Conservation (phyloP, 2,797 vertebrate species). For the Geotrypetes seraphini region DNA sequence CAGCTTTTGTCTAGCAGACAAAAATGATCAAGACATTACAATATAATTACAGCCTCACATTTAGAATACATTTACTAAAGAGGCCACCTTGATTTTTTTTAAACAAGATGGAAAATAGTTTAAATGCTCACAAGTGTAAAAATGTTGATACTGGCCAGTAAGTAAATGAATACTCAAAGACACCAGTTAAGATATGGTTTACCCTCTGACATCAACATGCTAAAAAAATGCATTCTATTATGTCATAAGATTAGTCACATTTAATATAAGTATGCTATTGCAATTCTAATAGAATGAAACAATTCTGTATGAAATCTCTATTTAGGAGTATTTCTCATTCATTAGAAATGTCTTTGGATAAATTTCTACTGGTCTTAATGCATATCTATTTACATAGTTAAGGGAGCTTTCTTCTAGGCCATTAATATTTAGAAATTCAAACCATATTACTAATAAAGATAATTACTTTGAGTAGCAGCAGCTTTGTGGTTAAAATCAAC, state of each 20-base stretch:
- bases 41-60: neutral
- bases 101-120: conserved; percentile 2
- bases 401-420: neutral
- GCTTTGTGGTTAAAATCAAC: neutral
- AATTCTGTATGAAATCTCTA: neutral
- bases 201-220: conserved; percentile 16
- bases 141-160: conserved; percentile 5
- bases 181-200: neutral
- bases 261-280: conserved; percentile 4
- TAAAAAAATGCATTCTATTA: neutral
- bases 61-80: conserved; percentile 14
- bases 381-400: neutral
- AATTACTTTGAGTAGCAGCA: too few species aligned
- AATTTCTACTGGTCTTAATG: neutral
- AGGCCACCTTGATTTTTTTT: conserved; percentile 13
- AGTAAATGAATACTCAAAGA: conserved; percentile 2
- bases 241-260: conserved; percentile 1
- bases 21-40: neutral
- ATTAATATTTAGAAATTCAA: neutral
- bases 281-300: neutral
- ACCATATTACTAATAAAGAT: neutral
- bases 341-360: conserved; percentile 2
- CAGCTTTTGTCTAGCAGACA: neutral
- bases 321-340: neutral
- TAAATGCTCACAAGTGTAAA: too few species aligned